Conservation (phyloP, 2,888 invertebrate genomes). For the Dryococelus australis region DNA sequence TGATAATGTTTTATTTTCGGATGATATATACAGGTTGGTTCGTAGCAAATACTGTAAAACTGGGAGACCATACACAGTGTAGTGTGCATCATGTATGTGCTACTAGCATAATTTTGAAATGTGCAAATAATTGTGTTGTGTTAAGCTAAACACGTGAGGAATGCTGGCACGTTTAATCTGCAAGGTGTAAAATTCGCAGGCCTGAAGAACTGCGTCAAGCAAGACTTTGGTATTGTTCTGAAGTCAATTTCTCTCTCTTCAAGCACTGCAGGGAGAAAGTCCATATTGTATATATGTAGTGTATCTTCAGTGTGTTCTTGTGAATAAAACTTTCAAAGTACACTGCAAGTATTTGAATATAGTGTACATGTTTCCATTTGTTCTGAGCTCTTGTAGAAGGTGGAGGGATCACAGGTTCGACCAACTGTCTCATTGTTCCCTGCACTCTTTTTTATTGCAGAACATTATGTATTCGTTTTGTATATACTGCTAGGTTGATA, state of each 20-base stretch:
- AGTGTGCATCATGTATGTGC: neutral
- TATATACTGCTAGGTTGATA: conserved; percentile 34
- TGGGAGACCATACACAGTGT: neutral
- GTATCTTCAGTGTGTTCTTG: neutral
- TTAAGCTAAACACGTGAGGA: neutral
- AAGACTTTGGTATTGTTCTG: conserved; percentile 4
- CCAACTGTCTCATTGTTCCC: conserved; percentile 32
- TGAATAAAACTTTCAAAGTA: neutral
- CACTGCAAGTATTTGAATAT: conserved; percentile 8
- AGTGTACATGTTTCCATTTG: conserved; percentile 25
- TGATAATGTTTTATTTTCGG: neutral
- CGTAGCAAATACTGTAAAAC: neutral
- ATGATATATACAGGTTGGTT: too few species aligned
- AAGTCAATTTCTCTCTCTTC: neutral
- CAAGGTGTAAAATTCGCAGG: neutral
- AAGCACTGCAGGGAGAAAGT: neutral
- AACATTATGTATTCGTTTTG: conserved; percentile 29
- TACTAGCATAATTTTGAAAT: neutral
- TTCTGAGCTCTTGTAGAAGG: conserved; percentile 31
- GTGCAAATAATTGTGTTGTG: too few species aligned
- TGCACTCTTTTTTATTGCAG: conserved; percentile 32
- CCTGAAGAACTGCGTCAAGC: neutral
- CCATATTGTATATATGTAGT: neutral
- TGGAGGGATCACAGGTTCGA: conserved; percentile 37
- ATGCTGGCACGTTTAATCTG: neutral